Evolutionary conservation across 1,140 invertebrate genomes (phyloP).

Genomic region (Lepidostoma basale): DNA sequence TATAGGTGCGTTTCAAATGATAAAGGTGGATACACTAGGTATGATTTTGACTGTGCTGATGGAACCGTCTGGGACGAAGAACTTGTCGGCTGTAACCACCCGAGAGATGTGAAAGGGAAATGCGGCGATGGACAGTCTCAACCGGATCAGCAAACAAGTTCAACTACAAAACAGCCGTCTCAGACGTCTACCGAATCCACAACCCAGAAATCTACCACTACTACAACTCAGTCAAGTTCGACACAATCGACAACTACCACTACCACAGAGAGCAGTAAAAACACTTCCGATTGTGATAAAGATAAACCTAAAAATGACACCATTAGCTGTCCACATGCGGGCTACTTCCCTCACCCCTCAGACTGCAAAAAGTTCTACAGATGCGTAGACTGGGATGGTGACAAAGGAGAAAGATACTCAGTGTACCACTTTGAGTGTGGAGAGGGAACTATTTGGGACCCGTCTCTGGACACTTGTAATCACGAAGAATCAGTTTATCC

Average conservation of each 20-base stretch:
- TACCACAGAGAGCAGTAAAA: slow-evolving; percentile 46
- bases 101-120: slow-evolving; percentile 49
- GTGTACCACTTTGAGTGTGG: slow-evolving; percentile 69
- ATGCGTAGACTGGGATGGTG: slow-evolving; percentile 71
- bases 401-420: slow-evolving; percentile 62
- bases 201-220: slow-evolving; percentile 15
- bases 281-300: slow-evolving; percentile 40
- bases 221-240: slow-evolving; percentile 37
- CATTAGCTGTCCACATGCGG: slow-evolving; percentile 59
- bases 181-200: slow-evolving; percentile 18
- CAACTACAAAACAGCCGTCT: neutral
- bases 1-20: slow-evolving; percentile 74
- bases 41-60: slow-evolving; percentile 65
- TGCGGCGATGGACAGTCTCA: neutral
- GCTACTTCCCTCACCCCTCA: slow-evolving; percentile 69
- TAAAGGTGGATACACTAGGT: slow-evolving; percentile 62
- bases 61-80: slow-evolving; percentile 63
- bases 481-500: slow-evolving; percentile 59
- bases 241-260: slow-evolving; percentile 32
- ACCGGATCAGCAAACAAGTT: neutral
- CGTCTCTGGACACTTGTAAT: slow-evolving; percentile 61
- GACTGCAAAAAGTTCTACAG: slow-evolving; percentile 75
- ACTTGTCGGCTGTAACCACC: slow-evolving; percentile 52
- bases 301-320: slow-evolving; percentile 40
- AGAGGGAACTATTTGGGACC: slow-evolving; percentile 68